Percentiles rank a stretch among this genome's conserved stretches.
Evolutionary conservation across 2,113 vertebrate genomes (phyloP).

Genomic region (Micromys minutus): DNA sequence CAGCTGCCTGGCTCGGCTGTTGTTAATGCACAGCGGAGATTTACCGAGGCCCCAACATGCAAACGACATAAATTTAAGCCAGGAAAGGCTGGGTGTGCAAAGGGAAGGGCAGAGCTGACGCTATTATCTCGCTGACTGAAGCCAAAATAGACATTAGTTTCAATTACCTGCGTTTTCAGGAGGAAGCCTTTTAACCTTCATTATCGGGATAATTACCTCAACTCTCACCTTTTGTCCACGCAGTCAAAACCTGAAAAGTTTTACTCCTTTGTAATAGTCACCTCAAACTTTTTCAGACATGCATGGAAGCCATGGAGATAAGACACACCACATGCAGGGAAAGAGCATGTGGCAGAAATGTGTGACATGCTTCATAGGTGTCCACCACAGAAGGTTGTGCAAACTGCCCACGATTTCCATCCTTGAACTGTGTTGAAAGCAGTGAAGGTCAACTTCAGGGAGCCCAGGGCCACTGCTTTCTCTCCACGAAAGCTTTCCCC

Average conservation of each 20-base stretch:
- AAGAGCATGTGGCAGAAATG: neutral
- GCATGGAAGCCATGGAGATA: neutral
- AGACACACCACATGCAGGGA: fast-evolving
- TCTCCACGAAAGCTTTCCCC: too few species aligned
- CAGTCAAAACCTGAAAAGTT: slow-evolving; percentile 41
- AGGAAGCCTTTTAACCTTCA: slow-evolving; percentile 67
- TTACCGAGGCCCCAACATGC: neutral
- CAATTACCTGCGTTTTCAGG: slow-evolving; percentile 68
- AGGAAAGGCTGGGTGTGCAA: neutral
- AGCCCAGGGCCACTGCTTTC: neutral
- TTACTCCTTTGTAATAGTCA: slow-evolving; percentile 20
- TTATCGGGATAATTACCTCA: slow-evolving; percentile 60
- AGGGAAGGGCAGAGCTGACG: neutral
- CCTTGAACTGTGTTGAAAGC: neutral
- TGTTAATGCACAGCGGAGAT: neutral
- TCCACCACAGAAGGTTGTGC: neutral
- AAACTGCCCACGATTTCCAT: neutral
- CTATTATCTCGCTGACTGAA: slow-evolving; percentile 39
- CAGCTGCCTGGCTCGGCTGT: neutral
- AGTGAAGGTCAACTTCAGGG: neutral
- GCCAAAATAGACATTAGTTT: slow-evolving; percentile 70
- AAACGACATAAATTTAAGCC: neutral
- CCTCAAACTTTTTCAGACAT: neutral
- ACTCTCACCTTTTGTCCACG: slow-evolving; percentile 40
- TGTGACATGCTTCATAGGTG: neutral